Base-by-base conservation (phyloP, 2,888 invertebrate species). In the Hirtodrosophila histrioides region DNA sequence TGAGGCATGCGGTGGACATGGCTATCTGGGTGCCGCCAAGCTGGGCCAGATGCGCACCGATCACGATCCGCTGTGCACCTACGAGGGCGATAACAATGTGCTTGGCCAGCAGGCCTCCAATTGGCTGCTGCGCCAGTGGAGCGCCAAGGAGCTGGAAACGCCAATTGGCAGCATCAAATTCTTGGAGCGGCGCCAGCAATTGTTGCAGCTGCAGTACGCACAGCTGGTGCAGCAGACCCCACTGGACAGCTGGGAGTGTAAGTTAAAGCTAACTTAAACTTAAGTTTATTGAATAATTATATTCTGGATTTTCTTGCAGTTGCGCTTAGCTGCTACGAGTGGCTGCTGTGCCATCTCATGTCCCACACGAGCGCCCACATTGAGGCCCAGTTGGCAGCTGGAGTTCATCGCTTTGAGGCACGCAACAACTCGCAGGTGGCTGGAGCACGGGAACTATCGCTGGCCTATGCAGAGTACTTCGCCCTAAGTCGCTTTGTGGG, bases 81-180 rank as follows among this genome's bases (percentile, higher is more conserved):
- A 97, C 91, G 98, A 98, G 91, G 98, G 98, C 0, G 98, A 98
- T 92, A 98, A 98, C 92, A 97, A 96, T 91, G 97, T 98, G 23
- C 93, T 98, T 3, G 94, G 96, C 0, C 98, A 98, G 88, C 98
- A 98, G 91, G 95, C 97, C 0, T 96, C 96, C 87, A 98, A 97
- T 92, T 98, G 97, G 95, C 92, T 98, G 55, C 90, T 96, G 45
- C 92, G 95, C 0, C 95, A 95, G 89, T 95, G 94, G 94, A 92
- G 84, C 35, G 92, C 91, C 39, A 86, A 90, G 3, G 91, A 93
- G 11, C 61, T 85, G 24, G 93, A 93, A 82, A 94, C 95, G 31
- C 97, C 97, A 0, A 92, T 96, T 7, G 94, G 94, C 17, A 95
- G 95, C 0, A 94, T 95, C 3, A 92, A 93, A 55, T 97, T 96